Percentiles rank a stretch among this genome's conserved stretches.
phyloP scores from a whole-genome alignment of 2,888 invertebrate genomes.

The Bombylius discolor region DNA sequence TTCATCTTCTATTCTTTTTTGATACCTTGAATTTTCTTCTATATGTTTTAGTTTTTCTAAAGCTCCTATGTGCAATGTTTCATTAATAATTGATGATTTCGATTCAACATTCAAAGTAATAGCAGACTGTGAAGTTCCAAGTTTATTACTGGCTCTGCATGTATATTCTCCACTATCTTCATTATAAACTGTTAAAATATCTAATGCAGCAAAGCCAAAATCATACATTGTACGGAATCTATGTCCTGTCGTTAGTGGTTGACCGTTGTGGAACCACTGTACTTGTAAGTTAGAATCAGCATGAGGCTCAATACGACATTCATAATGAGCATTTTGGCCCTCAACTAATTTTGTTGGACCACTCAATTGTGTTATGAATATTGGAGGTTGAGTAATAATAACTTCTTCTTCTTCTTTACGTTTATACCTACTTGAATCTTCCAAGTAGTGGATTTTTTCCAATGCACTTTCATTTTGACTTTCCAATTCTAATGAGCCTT shows the following conservation, averaged over 20 bases:
- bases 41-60: conserved; percentile 82
- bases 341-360: conserved; percentile 76
- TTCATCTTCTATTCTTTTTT: conserved; percentile 59
- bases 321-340: conserved; percentile 83
- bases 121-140: conserved; percentile 71
- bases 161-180: conserved; percentile 91
- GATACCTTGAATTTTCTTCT: conserved; percentile 72
- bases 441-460: conserved; percentile 73
- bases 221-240: conserved; percentile 89
- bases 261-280: conserved; percentile 88
- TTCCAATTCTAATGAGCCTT: conserved; percentile 75
- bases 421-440: conserved; percentile 66
- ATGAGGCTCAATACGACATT: conserved; percentile 85
- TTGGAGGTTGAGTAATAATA: conserved; percentile 67
- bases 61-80: conserved; percentile 87
- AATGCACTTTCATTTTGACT: conserved; percentile 80
- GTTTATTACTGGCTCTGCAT: conserved; percentile 71
- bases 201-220: conserved; percentile 93
- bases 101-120: conserved; percentile 71
- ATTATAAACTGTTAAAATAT: conserved; percentile 83
- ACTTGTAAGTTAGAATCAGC: conserved; percentile 80
- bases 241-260: conserved; percentile 76
- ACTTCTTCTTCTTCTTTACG: conserved; percentile 71
- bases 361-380: conserved; percentile 72
- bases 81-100: conserved; percentile 70